Conservation (phyloP, 2,797 vertebrate species). For the Lagodon rhomboides region DNA sequence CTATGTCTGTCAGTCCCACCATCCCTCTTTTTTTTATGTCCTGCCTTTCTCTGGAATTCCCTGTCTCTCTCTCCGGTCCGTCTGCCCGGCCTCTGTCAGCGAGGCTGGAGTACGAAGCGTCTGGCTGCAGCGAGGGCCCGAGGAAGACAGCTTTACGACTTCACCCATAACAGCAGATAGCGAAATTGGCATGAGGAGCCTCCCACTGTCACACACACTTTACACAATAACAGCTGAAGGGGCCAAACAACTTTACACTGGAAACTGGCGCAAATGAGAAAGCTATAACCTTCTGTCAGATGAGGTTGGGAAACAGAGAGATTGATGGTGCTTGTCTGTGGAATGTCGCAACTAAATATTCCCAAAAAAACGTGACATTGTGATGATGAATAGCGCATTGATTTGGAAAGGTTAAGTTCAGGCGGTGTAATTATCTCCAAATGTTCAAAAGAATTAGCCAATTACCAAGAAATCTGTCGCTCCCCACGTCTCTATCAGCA, state of each 20-base stretch:
- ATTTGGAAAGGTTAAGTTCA: conserved; percentile 18
- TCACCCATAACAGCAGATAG: conserved; percentile 2
- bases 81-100: conserved; percentile 40
- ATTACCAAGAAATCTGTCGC: conserved; percentile 17
- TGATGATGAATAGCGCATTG: conserved; percentile 6
- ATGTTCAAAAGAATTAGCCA: conserved; percentile 20
- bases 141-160: conserved; percentile 29
- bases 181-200: conserved; percentile 4
- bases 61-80: neutral
- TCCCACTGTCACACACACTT: conserved; percentile 19
- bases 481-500: conserved; percentile 5
- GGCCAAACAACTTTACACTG: neutral
- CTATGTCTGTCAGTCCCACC: neutral
- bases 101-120: neutral
- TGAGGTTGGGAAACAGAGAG: conserved; percentile 36
- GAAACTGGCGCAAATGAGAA: conserved; percentile 25
- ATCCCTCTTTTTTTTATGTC: neutral
- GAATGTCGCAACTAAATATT: conserved; percentile 26
- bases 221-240: conserved; percentile 15
- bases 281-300: conserved; percentile 24
- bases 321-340: conserved; percentile 12
- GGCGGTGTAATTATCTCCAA: neutral
- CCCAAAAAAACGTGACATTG: neutral
- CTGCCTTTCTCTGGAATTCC: conserved; percentile 24
- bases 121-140: conserved; percentile 24